Evolutionary conservation across 1,140 invertebrate species (phyloP).

Genomic region (Drosophila tropicalis): DNA sequence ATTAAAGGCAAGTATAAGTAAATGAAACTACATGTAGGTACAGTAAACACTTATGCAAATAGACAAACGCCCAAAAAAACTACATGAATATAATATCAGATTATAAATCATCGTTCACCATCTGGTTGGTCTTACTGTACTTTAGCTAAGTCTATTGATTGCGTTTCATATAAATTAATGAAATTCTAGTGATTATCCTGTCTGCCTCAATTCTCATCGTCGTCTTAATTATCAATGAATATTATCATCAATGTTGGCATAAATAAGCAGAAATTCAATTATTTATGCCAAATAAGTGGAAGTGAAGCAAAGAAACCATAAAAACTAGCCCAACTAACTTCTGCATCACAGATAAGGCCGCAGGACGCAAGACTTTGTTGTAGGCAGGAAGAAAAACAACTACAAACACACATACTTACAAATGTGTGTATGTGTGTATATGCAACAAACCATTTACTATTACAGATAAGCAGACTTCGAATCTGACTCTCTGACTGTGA

Average conservation of each 20-base stretch:
- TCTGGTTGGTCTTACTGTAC: conserved; percentile 28
- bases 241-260: conserved; percentile 32
- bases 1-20: conserved; percentile 72
- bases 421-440: no score
- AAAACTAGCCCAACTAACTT: conserved; percentile 57
- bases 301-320: conserved; percentile 19
- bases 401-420: neutral
- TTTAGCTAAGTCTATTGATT: conserved; percentile 11
- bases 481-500: conserved; percentile 14
- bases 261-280: conserved; percentile 78
- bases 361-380: conserved; percentile 14
- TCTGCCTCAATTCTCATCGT: conserved; percentile 54
- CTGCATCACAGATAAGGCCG: conserved; percentile 49
- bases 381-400: conserved; percentile 26
- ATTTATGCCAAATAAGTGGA: conserved; percentile 81
- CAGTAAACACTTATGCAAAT: conserved; percentile 7
- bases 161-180: conserved; percentile 63
- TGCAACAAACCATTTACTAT: conserved; percentile 51
- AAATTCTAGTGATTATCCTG: conserved; percentile 75
- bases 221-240: conserved; percentile 7
- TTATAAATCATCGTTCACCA: no score
- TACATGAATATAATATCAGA: no score
- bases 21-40: conserved; percentile 6
- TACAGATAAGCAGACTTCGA: conserved; percentile 58
- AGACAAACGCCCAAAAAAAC: neutral